These are phyloP conservation scores for Lepetodrilus schrolli DNA, from an alignment of 2,888 invertebrate species.

Conservation along the genomic window DNA sequence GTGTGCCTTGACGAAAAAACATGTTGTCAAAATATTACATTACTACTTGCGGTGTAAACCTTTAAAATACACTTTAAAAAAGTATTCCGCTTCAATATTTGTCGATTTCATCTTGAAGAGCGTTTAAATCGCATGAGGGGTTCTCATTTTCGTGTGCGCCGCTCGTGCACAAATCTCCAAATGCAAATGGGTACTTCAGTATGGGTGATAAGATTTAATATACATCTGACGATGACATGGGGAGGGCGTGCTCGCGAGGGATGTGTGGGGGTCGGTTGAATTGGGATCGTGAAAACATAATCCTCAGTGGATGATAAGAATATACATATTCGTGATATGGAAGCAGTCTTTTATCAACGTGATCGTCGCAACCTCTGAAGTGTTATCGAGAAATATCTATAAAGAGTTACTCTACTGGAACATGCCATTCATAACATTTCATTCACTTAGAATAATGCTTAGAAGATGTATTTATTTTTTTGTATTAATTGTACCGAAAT, in stretches of 20 bases:
- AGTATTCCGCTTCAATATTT: neutral
- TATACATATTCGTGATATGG: no score
- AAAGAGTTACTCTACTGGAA: no score
- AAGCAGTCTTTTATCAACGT: no score
- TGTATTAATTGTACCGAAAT: no score
- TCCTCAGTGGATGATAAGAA: no score
- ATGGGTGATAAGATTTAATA: neutral
- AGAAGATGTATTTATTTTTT: no score
- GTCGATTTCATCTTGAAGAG: neutral
- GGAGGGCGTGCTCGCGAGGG: neutral
- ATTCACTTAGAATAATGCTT: no score
- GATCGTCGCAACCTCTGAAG: no score
- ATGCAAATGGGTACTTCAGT: neutral
- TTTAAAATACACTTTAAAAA: constrained; percentile 2
- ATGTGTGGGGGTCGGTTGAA: neutral
- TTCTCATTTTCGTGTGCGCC: constrained; percentile 6
- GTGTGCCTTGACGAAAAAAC: neutral
- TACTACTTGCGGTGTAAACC: constrained; percentile 1
- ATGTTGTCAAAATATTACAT: constrained; percentile 16
- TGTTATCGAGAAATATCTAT: no score
- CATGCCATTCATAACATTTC: no score
- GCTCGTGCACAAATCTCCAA: neutral
- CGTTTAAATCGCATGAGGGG: neutral
- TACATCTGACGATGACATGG: neutral
- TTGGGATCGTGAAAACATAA: no score